Conservation (phyloP, 2,797 vertebrate species). For the Loriculus beryllinus region DNA sequence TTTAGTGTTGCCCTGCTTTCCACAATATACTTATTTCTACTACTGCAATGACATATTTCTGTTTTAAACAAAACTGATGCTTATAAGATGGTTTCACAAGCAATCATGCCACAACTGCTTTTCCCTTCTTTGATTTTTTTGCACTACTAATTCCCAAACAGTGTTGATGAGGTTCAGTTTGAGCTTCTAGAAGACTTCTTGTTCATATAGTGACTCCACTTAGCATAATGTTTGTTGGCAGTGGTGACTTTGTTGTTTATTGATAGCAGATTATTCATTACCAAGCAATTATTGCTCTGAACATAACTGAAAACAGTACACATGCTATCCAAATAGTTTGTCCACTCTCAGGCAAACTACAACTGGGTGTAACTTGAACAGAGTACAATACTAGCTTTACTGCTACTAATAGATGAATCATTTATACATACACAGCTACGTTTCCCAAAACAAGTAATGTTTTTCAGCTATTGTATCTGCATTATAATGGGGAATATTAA, state of each 20-base stretch:
- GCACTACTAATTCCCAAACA: background rate
- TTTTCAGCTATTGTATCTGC: background rate
- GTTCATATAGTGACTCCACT: background rate
- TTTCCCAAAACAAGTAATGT: background rate
- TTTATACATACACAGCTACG: background rate
- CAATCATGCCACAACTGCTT: background rate
- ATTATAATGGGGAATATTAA: background rate
- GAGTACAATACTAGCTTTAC: background rate
- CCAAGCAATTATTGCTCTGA: background rate
- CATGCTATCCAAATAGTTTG: background rate
- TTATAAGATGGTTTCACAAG: background rate
- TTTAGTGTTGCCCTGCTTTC: background rate
- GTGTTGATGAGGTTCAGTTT: background rate
- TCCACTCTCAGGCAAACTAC: background rate
- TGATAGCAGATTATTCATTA: background rate
- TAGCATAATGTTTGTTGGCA: background rate
- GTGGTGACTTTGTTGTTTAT: background rate
- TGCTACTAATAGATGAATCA: background rate
- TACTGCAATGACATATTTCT: background rate
- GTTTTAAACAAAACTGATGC: background rate
- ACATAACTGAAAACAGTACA: background rate
- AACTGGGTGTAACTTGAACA: background rate
- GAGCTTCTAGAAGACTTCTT: background rate
- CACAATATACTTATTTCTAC: background rate
- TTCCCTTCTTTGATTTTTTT: background rate